Evolutionary conservation across 2,888 invertebrate species (phyloP), one percentile per base, ranked within the genome.

Genomic region (Ophion costatus): DNA sequence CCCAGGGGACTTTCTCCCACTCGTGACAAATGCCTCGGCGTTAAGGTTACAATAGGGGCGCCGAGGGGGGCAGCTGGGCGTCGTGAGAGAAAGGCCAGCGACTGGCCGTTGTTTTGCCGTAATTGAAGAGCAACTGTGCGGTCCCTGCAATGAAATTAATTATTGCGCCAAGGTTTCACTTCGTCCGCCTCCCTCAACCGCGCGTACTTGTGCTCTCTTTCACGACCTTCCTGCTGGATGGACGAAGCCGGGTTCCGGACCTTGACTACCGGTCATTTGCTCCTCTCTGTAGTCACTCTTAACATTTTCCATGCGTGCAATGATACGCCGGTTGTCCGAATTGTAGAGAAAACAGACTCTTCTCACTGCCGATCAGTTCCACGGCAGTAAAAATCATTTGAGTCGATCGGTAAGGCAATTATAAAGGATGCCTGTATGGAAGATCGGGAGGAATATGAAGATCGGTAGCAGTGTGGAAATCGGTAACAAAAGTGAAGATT

Each of bases 1-100:
- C 73, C 75, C 22, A 33, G 24, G 61, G 64, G 71, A 79, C 79
- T 79, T 71, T 71, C 86, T 82, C 83, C 78, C 85, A 69, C 69
- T 87, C 76, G 87, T 90, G 91, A 91, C 90, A 91, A 91, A 91
- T 90, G 89, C 87, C 85, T 74, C 80, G 80, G 87, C 89, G 89
- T 90, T 90, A 89, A 90, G 88, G 89, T 88, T 87, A 84, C 75
- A 80, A 75, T 80, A 75, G 61, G 82, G 70, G 77, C 17, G 29
- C 42, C 79, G 1, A 33, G 33, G 33, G 33, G 29, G 64, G 20
- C 29, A 17, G 74, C 88, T 83, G 89, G 87, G 74, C 80, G 77
- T 67, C 83, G 82, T 73, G 78, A 77, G 64, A 82, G 67, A 85
- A 85, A 80, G 71, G 71, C 70, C 77, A 63, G 76, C 83, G 71